These are phyloP conservation scores for Mormyrops boulengeri DNA, from an alignment of 2,797 vertebrate genomes.

Conservation along the genomic window DNA sequence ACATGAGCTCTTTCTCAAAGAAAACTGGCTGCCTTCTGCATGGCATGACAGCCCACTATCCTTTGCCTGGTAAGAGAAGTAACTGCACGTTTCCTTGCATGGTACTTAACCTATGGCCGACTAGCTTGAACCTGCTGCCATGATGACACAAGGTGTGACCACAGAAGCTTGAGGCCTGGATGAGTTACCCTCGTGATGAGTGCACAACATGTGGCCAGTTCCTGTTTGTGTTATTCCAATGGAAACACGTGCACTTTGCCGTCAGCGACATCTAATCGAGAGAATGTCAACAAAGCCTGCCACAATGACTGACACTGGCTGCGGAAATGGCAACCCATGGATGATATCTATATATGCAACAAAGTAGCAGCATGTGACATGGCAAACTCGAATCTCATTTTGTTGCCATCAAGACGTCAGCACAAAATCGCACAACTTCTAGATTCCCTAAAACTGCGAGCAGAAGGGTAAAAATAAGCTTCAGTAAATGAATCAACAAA, in stretches of 20 bases:
- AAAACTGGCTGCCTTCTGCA: neutral
- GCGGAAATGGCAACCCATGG: neutral
- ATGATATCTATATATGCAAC: too few species aligned
- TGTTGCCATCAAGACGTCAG: neutral
- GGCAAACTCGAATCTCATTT: neutral
- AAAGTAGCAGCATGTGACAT: too few species aligned
- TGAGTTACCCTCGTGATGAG: neutral
- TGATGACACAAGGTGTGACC: neutral
- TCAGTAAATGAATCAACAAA: conserved; percentile 51
- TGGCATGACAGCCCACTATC: neutral
- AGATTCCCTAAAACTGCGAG: neutral
- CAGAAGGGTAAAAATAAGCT: conserved; percentile 60
- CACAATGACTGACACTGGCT: neutral
- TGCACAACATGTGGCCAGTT: neutral
- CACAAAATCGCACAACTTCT: neutral
- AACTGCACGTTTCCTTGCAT: neutral
- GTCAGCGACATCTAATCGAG: neutral
- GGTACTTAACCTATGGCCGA: neutral
- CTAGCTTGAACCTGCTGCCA: neutral
- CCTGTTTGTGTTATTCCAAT: neutral
- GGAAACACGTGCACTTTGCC: neutral
- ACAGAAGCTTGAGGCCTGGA: neutral
- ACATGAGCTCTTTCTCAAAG: neutral
- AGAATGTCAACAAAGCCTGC: neutral
- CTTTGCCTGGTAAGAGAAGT: neutral